phyloP scores from a whole-genome alignment of 2,888 invertebrate genomes.

The Erebia ligea region DNA sequence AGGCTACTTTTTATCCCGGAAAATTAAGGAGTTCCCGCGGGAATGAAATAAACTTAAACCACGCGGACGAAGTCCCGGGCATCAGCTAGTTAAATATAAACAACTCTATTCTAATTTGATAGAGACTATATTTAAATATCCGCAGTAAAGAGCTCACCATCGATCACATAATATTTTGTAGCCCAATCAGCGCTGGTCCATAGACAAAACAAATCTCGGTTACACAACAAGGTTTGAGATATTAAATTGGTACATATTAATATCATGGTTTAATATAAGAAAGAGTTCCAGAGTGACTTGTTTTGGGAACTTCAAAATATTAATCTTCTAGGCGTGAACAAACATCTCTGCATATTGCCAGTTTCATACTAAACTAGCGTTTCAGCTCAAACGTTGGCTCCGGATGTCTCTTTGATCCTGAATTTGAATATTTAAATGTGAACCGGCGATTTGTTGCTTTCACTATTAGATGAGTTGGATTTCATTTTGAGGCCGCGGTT shows the following conservation, averaged over 20 bases:
- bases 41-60: no score
- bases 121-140: no score
- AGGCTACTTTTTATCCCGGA: no score
- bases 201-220: no score
- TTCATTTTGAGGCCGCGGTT: background rate
- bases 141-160: no score
- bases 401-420: background rate
- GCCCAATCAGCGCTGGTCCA: no score
- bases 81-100: no score
- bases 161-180: no score
- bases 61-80: no score
- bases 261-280: background rate
- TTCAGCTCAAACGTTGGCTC: background rate
- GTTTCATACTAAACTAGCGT: background rate
- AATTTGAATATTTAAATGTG: conserved; percentile 8
- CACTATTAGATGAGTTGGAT: background rate
- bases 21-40: no score
- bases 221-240: background rate
- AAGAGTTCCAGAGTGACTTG: background rate
- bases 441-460: background rate
- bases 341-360: conserved; percentile 8
- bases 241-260: background rate
- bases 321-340: background rate
- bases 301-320: background rate
- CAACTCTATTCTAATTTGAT: no score